A percentile compares a stretch with the other conserved stretches of the same genome.
These are phyloP conservation scores for Acleris cristana DNA, from an alignment of 2,888 invertebrate genomes.

Conservation along the genomic window DNA sequence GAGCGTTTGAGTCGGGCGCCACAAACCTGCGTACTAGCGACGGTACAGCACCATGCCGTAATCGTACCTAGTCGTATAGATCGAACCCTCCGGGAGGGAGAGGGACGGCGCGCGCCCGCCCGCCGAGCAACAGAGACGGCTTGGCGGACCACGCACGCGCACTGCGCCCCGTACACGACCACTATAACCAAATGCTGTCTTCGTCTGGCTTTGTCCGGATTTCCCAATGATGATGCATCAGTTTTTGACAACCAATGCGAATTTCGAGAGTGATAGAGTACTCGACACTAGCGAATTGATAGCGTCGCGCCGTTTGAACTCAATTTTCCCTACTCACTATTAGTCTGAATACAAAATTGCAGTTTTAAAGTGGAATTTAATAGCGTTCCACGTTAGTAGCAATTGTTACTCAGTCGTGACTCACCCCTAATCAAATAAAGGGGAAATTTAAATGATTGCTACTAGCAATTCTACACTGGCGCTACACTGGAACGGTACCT, in stretches of 20 bases:
- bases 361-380: constrained; percentile 23
- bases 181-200: constrained; percentile 73
- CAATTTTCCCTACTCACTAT: constrained; percentile 17
- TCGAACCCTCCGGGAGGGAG: constrained; percentile 77
- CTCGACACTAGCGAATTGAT: constrained; percentile 29
- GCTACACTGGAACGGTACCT: too few relatives aligned
- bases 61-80: constrained; percentile 81
- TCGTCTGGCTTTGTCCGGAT: constrained; percentile 79
- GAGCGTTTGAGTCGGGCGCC: constrained; percentile 72
- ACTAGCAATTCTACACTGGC: not conserved
- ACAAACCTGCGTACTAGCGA: constrained; percentile 80
- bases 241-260: constrained; percentile 52
- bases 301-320: constrained; percentile 22
- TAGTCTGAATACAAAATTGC: constrained; percentile 14
- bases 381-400: constrained; percentile 7
- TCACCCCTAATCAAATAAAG: constrained; percentile 13
- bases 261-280: constrained; percentile 34
- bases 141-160: constrained; percentile 77
- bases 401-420: constrained; percentile 20
- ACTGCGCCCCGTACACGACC: constrained; percentile 67
- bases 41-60: constrained; percentile 67
- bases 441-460: constrained; percentile 1
- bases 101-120: constrained; percentile 50
- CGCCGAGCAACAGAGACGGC: constrained; percentile 55
- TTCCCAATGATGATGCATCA: constrained; percentile 79